Percentiles rank a stretch among this genome's conserved stretches.
phyloP scores from a whole-genome alignment of 2,113 vertebrate genomes.

The Cephalopholis sonnerati region DNA sequence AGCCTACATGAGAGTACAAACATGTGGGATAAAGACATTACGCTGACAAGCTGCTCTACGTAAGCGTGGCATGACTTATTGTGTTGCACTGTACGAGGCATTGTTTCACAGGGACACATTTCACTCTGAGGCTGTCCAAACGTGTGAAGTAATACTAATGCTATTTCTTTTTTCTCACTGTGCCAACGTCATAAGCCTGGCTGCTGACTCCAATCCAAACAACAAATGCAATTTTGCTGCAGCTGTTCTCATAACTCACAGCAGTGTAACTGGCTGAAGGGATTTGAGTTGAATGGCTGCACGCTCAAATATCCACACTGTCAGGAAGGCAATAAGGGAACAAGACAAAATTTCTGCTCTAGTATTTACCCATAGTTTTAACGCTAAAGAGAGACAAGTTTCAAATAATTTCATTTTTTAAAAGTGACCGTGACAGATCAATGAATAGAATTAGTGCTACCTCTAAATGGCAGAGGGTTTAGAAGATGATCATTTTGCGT shows the following conservation, averaged over 20 bases:
- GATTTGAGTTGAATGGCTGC: background rate
- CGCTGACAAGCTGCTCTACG: background rate
- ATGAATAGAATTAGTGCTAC: background rate
- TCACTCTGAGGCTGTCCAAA: background rate
- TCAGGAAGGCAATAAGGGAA: background rate
- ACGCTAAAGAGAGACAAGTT: background rate
- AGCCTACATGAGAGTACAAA: background rate
- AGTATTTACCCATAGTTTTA: no score
- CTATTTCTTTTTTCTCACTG: conserved; percentile 17
- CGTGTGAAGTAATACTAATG: conserved; percentile 15
- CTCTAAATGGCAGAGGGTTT: background rate
- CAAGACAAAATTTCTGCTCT: background rate
- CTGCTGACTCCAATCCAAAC: conserved; percentile 17
- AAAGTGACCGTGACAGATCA: background rate
- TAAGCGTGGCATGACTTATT: conserved; percentile 12
- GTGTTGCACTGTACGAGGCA: background rate
- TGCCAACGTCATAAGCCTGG: conserved; percentile 16
- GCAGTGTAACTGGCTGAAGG: background rate
- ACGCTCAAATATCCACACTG: background rate
- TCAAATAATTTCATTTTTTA: background rate
- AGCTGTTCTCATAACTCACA: conserved; percentile 27
- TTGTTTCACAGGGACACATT: conserved; percentile 40
- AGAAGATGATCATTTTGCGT: background rate
- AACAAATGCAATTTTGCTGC: conserved; percentile 16
- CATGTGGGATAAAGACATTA: conserved; percentile 18